Evolutionary conservation across 2,797 vertebrate species (phyloP).

Genomic region (Silurus lanzhouensis): DNA sequence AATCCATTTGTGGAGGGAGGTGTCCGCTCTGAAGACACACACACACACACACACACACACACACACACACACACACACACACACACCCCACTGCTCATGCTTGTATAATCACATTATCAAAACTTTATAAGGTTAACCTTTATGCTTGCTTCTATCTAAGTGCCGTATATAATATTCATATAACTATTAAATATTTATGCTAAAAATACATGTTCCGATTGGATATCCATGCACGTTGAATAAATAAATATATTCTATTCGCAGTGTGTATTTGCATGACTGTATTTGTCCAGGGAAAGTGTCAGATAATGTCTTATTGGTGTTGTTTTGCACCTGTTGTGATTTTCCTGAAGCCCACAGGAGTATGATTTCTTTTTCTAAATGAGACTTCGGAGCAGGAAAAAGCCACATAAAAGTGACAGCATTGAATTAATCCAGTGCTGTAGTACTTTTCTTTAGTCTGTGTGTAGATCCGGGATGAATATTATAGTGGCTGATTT

Average conservation of each 20-base stretch:
- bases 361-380: not conserved
- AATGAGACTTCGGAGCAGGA: not conserved
- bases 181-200: not conserved
- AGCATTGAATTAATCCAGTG: not conserved
- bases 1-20: conserved; percentile 53
- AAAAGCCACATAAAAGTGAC: not conserved
- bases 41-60: conserved; percentile 12
- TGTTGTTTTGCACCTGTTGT: conserved; percentile 12
- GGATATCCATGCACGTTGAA: not conserved
- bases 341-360: not conserved
- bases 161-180: conserved; percentile 9
- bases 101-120: conserved; percentile 51
- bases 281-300: not conserved
- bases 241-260: conserved; percentile 1
- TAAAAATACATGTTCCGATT: not conserved
- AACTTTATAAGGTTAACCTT: conserved; percentile 28
- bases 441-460: not conserved
- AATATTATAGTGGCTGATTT: not conserved
- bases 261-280: not conserved
- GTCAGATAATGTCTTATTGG: not conserved
- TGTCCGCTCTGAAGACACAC: conserved; percentile 37
- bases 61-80: not conserved
- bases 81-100: conserved; percentile 38
- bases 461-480: not conserved
- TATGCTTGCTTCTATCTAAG: not conserved